Evolutionary conservation across 1,140 invertebrate species (phyloP), one percentile per base, ranked within the genome.

Genomic region (Philotrypesis tridentata): DNA sequence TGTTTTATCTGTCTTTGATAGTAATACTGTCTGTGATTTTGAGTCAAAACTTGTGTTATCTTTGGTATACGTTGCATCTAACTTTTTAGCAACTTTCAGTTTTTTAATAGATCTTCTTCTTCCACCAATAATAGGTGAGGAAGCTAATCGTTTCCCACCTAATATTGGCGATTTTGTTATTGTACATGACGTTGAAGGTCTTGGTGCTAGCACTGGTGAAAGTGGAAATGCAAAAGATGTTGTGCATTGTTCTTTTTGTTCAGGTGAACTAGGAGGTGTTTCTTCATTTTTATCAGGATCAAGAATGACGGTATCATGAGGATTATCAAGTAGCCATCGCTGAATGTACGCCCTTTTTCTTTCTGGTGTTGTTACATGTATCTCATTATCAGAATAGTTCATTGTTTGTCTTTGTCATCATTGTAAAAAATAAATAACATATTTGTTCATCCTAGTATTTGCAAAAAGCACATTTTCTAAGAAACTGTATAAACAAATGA

Each of bases 301-400:
- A 23, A 67, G 2, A 25, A 17, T 3, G 48, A 9, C 9, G 17
- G 4, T 23, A 40, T 0, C 21, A n/a, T n/a, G 48, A 14, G 61
- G 67, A 63, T 43, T 75, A 7, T 65, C n/a, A 27, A 61, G 23
- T 6, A 82, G 25, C 80, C 80, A 82, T 29, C 33, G n/a, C 11
- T 76, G n/a, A 40, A 76, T 23, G 29, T 76, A 82, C n/a, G 60
- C n/a, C 61, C n/a, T 76, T 71, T 76, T 82, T 40, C 67, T 75
- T 68, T 81, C 63, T 37, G 65, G 25, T 14, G n/a, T 61, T 27
- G 65, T 55, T 40, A 9, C 0, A 68, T 43, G 14, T 55, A 33
- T 9, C 33, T 67, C 11, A 73, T 65, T 48, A 25, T 65, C 27
- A 74, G 21, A 68, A 29, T 27, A 12, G 2, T 67, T 55, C 79